Evolutionary conservation across 2,113 vertebrate genomes (phyloP).

Genomic region (Mystacornis crossleyi): DNA sequence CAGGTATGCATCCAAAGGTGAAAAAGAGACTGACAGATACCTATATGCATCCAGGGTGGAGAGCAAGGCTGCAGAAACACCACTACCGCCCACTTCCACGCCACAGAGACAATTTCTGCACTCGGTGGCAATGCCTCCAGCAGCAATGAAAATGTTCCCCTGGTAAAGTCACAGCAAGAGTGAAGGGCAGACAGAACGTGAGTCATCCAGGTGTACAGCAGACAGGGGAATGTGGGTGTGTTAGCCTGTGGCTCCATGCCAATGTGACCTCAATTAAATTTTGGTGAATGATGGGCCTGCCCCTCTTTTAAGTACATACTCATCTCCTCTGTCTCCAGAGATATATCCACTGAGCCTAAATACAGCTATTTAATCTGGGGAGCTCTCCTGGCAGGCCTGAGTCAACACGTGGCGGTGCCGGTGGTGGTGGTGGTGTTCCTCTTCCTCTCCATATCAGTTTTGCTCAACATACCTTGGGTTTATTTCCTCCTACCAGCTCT

Average conservation of each 20-base stretch:
- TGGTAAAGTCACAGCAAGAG: background rate
- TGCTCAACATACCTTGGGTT: background rate
- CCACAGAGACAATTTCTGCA: background rate
- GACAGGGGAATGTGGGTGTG: conserved; percentile 52
- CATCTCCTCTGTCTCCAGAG: background rate
- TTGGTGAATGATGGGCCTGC: background rate
- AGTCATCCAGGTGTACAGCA: background rate
- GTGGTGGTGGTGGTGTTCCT: background rate
- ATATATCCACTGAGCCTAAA: background rate
- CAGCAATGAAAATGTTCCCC: background rate
- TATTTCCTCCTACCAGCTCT: background rate
- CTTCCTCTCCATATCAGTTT: background rate
- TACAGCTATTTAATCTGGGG: background rate
- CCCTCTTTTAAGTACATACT: background rate
- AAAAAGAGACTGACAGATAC: background rate
- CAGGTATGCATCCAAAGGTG: background rate
- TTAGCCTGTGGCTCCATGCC: conserved; percentile 19
- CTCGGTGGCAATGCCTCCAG: background rate
- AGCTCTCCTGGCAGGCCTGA: background rate
- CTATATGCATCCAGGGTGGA: background rate
- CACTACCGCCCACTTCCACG: background rate
- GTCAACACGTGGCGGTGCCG: accelerated
- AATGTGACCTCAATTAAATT: conserved; percentile 52
- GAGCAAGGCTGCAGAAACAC: background rate
- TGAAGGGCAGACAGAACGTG: background rate